phyloP scores from a whole-genome alignment of 2,888 invertebrate genomes.

The Aphrophora alni region DNA sequence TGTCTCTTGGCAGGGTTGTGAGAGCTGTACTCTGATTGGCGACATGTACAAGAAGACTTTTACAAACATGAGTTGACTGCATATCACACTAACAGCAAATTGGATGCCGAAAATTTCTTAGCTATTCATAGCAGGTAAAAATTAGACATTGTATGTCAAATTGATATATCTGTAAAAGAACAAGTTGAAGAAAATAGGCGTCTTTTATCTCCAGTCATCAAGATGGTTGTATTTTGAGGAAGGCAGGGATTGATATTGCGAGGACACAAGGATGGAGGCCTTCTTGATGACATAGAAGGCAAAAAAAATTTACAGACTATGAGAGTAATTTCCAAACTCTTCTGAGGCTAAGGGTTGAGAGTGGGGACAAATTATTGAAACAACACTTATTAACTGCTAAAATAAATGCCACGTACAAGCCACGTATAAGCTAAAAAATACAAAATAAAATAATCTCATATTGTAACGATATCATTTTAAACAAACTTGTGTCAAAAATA shows the following conservation, averaged over 20 bases:
- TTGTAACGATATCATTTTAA: too few species aligned
- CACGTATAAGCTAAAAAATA: too few species aligned
- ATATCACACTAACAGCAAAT: slow-evolving; percentile 25
- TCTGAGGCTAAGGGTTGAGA: neutral
- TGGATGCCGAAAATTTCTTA: slow-evolving; percentile 21
- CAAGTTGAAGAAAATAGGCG: slow-evolving; percentile 27
- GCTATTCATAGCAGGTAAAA: neutral
- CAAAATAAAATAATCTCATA: too few species aligned
- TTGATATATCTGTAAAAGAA: slow-evolving; percentile 6
- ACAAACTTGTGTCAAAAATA: too few species aligned
- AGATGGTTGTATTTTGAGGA: slow-evolving; percentile 28
- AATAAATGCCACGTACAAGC: too few species aligned
- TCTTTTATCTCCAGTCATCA: slow-evolving; percentile 13
- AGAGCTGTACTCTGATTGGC: slow-evolving; percentile 27
- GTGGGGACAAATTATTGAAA: too few species aligned
- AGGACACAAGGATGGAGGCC: slow-evolving; percentile 29
- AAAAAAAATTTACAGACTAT: neutral
- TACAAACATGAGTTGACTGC: slow-evolving; percentile 23
- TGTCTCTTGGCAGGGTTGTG: slow-evolving; percentile 16
- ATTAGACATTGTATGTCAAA: slow-evolving; percentile 9
- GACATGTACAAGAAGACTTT: slow-evolving; percentile 26
- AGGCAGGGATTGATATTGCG: slow-evolving; percentile 26
- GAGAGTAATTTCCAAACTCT: slow-evolving; percentile 14
- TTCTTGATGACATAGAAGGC: neutral
- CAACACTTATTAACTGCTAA: too few species aligned